Evolutionary conservation across 2,888 invertebrate genomes (phyloP), one percentile per base, ranked within the genome.

Genomic region (Arge pagana): DNA sequence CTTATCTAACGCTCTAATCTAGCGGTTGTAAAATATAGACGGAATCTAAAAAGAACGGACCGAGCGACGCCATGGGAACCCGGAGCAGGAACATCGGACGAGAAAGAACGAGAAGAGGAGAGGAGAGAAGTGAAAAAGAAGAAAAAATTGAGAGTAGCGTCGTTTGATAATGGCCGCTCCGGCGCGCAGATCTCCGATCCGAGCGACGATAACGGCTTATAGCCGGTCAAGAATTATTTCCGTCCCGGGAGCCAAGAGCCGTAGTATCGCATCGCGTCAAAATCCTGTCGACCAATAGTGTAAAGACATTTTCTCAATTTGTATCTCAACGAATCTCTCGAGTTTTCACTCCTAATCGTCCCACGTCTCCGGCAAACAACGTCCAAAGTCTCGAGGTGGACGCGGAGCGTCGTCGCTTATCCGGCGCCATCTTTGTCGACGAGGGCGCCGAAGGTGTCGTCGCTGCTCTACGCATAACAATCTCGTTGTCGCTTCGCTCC

Each of bases 81-180:
- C n/a, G n/a, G n/a, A n/a, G n/a, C n/a, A n/a, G n/a, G n/a, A n/a
- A n/a, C n/a, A n/a, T n/a, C n/a, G n/a, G n/a, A 1, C 11, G 4
- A 23, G 23, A 23, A 1, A 16, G 10, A 36, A 15, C 16, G 19
- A 16, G 10, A 19, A 31, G 43, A 3, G 31, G 18, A 43, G 19
- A 15, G 5, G 28, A 16, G 19, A 31, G 43, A 18, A 21, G 19
- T 19, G 19, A 18, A 39, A 8, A 31, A 11, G 31, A 26, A 24
- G 16, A 11, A 31, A 19, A 6, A 11, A 10, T 4, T 13, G 7
- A 23, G 23, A 33, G 33, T 7, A 45, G 35, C 33, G 45, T 33
- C 45, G 31, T 45, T 45, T 45, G 45, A 45, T 45, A 45, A 45
- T 45, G 45, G 45, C 45, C 45, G 45, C 45, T 16, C 21, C 35